phyloP scores from a whole-genome alignment of 2,113 vertebrate genomes.

The Periophthalmus modestus region DNA sequence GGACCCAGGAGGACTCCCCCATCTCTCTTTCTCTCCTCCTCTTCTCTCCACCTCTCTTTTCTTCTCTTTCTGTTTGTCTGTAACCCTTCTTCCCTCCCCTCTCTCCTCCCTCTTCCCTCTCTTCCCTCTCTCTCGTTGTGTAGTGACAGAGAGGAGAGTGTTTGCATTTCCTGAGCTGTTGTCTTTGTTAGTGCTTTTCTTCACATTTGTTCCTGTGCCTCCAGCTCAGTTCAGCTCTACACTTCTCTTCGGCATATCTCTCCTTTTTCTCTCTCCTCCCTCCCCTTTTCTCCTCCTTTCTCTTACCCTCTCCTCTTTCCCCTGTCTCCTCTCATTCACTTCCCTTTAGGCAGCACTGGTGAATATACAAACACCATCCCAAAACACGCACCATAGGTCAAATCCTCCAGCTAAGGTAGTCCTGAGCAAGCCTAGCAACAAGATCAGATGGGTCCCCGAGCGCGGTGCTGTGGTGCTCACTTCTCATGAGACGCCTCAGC shows the following conservation, averaged over 20 bases:
- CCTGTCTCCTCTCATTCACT: not conserved
- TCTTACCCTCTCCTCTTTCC: not conserved
- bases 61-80: too few relatives aligned
- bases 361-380: not conserved
- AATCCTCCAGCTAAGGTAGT: too few relatives aligned
- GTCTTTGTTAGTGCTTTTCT: slow-evolving; percentile 5
- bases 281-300: not conserved
- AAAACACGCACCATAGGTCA: too few relatives aligned
- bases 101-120: not conserved
- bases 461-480: too few relatives aligned
- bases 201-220: slow-evolving; percentile 8
- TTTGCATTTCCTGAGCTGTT: not conserved
- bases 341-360: not conserved
- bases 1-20: too few relatives aligned
- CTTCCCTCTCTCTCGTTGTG: not conserved
- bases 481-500: too few relatives aligned
- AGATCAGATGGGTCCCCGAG: too few relatives aligned
- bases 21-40: too few relatives aligned
- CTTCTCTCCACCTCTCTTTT: too few relatives aligned
- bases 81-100: not conserved
- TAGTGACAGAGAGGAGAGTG: not conserved
- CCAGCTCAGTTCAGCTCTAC: not conserved
- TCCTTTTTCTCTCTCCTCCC: not conserved
- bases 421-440: too few relatives aligned
- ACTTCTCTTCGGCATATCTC: not conserved